Conservation (phyloP, 2,113 vertebrate species). For the Collichthys lucidus region DNA sequence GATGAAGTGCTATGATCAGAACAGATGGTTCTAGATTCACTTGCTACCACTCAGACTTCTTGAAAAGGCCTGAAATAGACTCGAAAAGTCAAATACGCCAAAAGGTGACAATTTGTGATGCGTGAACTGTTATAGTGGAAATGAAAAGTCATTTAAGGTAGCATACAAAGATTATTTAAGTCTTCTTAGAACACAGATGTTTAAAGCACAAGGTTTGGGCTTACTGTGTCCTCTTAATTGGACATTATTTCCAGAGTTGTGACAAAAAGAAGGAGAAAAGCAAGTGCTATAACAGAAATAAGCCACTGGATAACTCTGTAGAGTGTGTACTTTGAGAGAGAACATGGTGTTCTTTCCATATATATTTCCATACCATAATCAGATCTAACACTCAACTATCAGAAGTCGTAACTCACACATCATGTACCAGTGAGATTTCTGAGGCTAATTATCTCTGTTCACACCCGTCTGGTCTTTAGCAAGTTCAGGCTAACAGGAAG, state of each 20-base stretch:
- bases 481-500: not conserved
- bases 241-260: not conserved
- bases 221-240: not conserved
- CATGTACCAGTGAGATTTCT: not conserved
- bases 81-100: constrained; percentile 43
- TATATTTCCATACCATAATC: not conserved
- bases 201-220: not conserved
- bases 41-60: constrained; percentile 28
- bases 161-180: not conserved
- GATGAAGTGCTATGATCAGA: constrained; percentile 68
- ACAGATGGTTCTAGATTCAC: constrained; percentile 72
- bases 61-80: constrained; percentile 35
- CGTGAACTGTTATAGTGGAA: constrained; percentile 10
- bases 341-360: not conserved
- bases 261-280: not conserved
- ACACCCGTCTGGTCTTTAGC: constrained; percentile 2
- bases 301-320: not conserved
- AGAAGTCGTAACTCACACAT: not conserved
- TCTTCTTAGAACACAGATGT: not conserved
- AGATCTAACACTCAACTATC: not conserved
- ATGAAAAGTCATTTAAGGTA: not conserved
- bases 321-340: too few relatives aligned
- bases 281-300: not conserved
- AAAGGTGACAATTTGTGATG: constrained; percentile 27
- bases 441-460: constrained; percentile 7